Percentiles rank a stretch among this genome's conserved stretches.
Evolutionary conservation across 2,797 vertebrate genomes (phyloP).

Genomic region (Anguilla pacifica): DNA sequence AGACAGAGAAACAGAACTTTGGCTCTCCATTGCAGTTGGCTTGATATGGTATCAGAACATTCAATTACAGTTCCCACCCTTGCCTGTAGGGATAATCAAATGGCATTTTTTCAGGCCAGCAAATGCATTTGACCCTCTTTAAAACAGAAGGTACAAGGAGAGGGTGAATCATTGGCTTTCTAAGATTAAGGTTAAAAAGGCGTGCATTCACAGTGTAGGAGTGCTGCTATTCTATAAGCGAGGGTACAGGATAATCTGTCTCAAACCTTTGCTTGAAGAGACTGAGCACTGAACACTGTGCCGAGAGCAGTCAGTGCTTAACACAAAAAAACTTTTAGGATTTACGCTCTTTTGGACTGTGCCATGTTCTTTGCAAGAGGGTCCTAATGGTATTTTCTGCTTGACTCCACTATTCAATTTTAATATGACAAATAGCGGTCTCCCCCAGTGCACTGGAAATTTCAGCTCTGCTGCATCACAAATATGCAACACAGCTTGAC

Average conservation of each 20-base stretch:
- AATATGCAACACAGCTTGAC: neutral
- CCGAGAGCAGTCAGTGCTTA: neutral
- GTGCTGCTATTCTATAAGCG: neutral
- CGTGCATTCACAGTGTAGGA: neutral
- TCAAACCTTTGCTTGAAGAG: neutral
- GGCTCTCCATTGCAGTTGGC: neutral
- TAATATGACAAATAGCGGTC: neutral
- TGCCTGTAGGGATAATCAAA: neutral
- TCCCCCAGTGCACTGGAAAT: neutral
- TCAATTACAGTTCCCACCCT: neutral
- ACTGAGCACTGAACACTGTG: neutral
- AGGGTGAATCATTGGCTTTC: neutral
- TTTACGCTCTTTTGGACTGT: neutral
- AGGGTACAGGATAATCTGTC: neutral
- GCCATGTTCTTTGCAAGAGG: neutral
- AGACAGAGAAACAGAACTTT: neutral
- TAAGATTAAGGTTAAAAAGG: neutral
- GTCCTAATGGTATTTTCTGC: neutral
- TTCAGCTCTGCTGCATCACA: neutral
- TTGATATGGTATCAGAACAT: constrained; percentile 9
- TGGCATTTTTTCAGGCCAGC: constrained; percentile 8
- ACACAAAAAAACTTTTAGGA: neutral
- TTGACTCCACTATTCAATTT: neutral
- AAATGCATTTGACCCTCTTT: neutral
- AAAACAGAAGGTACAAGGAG: neutral